phyloP scores from a whole-genome alignment of 1,140 invertebrate species.

The Magallana angulata region DNA sequence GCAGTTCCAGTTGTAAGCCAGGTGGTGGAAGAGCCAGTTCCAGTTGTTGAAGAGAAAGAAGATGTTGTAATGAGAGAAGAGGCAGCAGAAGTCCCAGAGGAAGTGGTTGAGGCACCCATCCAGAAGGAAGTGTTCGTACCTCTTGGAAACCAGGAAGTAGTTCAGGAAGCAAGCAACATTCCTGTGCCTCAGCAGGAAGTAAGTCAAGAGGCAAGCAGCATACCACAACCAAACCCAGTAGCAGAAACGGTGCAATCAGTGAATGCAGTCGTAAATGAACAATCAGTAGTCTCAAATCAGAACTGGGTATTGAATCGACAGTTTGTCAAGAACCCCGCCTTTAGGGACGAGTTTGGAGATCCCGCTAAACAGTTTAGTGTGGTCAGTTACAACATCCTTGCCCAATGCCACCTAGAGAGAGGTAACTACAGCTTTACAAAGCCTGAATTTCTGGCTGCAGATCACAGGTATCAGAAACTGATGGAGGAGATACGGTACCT shows the following conservation, averaged over 20 bases:
- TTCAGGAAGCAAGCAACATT: neutral
- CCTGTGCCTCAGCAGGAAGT: neutral
- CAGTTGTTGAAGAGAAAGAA: neutral
- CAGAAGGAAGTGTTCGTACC: slow-evolving; percentile 10
- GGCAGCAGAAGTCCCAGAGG: slow-evolving; percentile 18
- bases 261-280: neutral
- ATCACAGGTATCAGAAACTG: slow-evolving; percentile 70
- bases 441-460: slow-evolving; percentile 64
- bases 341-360: slow-evolving; percentile 55
- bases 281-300: slow-evolving; percentile 24
- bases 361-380: slow-evolving; percentile 70
- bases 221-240: neutral
- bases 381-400: slow-evolving; percentile 78
- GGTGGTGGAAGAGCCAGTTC: neutral
- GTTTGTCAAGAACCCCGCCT: slow-evolving; percentile 67
- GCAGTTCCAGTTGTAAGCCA: neutral
- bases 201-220: neutral
- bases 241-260: slow-evolving; percentile 7
- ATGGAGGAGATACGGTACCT: slow-evolving; percentile 74
- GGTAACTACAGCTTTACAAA: slow-evolving; percentile 74
- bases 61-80: neutral
- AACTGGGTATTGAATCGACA: slow-evolving; percentile 59
- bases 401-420: slow-evolving; percentile 74
- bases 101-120: slow-evolving; percentile 2
- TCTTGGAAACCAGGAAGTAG: slow-evolving; percentile 8